Evolutionary conservation across 2,888 invertebrate species (phyloP).

Genomic region (Dolichomitus sp.): DNA sequence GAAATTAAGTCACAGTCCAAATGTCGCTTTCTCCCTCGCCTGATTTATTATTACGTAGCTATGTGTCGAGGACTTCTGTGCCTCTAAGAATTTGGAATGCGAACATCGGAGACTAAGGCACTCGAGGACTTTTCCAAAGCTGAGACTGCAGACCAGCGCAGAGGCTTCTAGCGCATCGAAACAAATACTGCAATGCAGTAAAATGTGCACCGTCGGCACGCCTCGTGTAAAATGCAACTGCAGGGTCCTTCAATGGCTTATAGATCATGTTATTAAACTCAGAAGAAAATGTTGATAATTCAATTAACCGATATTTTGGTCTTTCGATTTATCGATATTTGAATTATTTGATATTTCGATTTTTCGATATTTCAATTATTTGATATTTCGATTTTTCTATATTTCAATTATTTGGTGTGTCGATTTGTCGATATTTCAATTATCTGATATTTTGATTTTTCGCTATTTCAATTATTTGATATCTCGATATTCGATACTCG

Average conservation of each 20-base stretch:
- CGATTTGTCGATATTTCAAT: not conserved
- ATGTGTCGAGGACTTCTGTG: not conserved
- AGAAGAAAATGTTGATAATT: too few relatives aligned
- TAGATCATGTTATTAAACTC: too few relatives aligned
- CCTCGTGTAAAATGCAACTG: slow-evolving; percentile 25
- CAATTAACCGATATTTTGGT: too few relatives aligned
- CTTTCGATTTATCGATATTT: too few relatives aligned
- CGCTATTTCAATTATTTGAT: not conserved
- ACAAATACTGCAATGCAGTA: slow-evolving; percentile 59
- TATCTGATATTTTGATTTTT: not conserved
- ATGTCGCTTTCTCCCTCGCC: slow-evolving; percentile 4
- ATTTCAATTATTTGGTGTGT: not conserved
- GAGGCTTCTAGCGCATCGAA: slow-evolving; percentile 34
- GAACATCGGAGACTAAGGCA: not conserved
- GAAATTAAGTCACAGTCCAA: slow-evolving; percentile 15
- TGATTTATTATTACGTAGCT: slow-evolving; percentile 3
- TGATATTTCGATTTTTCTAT: too few relatives aligned
- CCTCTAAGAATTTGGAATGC: slow-evolving; percentile 4
- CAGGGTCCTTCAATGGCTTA: not conserved
- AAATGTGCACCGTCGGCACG: slow-evolving; percentile 31
- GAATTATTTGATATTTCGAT: too few relatives aligned
- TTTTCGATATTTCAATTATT: too few relatives aligned
- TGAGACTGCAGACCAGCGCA: slow-evolving; percentile 48
- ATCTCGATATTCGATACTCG: too few relatives aligned
- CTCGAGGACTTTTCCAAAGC: not conserved